Base-by-base conservation (phyloP, 2,888 invertebrate species). In the Pseudococcus longispinus region DNA sequence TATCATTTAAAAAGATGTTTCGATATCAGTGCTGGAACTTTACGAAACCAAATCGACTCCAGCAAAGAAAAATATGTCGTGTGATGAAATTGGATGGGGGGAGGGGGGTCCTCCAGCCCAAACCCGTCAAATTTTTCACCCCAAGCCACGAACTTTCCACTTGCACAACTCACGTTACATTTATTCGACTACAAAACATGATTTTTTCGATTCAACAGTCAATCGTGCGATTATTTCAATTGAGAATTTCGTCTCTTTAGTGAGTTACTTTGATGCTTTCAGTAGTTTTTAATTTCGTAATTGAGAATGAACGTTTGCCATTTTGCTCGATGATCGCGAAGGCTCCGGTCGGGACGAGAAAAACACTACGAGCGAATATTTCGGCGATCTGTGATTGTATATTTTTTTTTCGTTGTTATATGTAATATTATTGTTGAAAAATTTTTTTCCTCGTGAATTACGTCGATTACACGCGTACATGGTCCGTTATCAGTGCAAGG, bases 391-490 rank as follows among this genome's bases (percentile, higher is more conserved):
- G 65, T 26, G 65, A 65, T 20, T 65, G 65, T 65, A 26, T 65
- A 20, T 65, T 65, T 26, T 9, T 65, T 65, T 11, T 65, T 65
- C 13, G 9, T 65, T 26, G 65, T 26, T 26, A 65, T 37, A 37
- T 37, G 9, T 37, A 37, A n/a, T 51, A 51, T 51, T 51, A n/a
- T 51, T 51, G 51, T 65, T 26, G 26, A 65, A 37, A 32, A 74
- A 74, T 32, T 74, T 32, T 26, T 74, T 23, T 70, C 8, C 15
- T 20, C 2, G n/a, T 74, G 37, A 51, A 51, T 74, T n/a, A n/a
- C 32, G n/a, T 83, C 83, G 83, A 83, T 83, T 83, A 83, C n/a
- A 51, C 29, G 0, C 51, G 83, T 55, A 83, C 83, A 83, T 83
- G 83, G 55, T 83, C 51, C 55, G 46, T 51, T n/a, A 26, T 18